phyloP scores from a whole-genome alignment of 1,140 invertebrate species.

The Pygmarrhopalites habei region DNA sequence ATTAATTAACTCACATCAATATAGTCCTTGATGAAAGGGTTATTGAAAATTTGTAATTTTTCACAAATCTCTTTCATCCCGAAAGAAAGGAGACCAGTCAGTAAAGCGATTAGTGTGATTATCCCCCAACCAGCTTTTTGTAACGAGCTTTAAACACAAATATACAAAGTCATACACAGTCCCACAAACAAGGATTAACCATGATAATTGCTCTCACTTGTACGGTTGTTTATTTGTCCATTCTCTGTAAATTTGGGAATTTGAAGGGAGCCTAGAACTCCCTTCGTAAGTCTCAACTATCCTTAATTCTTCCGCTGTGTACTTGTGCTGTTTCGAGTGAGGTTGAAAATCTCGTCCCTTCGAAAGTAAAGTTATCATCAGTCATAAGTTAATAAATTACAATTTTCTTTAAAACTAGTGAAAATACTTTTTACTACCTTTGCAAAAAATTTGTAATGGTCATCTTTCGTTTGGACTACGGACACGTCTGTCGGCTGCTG shows the following conservation, averaged over 20 bases:
- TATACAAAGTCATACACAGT: background rate
- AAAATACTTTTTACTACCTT: conserved; percentile 16
- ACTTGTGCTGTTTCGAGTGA: conserved; percentile 27
- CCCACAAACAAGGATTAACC: background rate
- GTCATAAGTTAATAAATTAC: background rate
- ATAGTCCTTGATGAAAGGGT: conserved; percentile 28
- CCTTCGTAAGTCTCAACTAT: conserved; percentile 37
- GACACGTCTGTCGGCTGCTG: conserved; percentile 31
- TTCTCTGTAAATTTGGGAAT: conserved; percentile 26
- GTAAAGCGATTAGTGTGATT: conserved; percentile 20
- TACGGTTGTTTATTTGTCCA: conserved; percentile 10
- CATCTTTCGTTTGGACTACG: conserved; percentile 28
- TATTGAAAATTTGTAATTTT: conserved; percentile 34
- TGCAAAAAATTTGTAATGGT: conserved; percentile 32
- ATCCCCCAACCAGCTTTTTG: conserved; percentile 21
- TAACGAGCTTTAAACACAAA: background rate
- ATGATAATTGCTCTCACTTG: background rate
- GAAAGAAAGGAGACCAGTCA: conserved; percentile 28
- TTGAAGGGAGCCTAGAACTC: conserved; percentile 26
- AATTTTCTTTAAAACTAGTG: background rate
- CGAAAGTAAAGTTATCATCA: background rate
- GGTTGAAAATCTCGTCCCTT: conserved; percentile 38
- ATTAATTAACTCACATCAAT: conserved; percentile 25
- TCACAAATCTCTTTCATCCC: conserved; percentile 31
- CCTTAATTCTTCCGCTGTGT: conserved; percentile 29